A percentile compares a stretch with the other conserved stretches of the same genome.
Evolutionary conservation across 2,888 invertebrate genomes (phyloP).

Genomic region (Agonopterix heracliana): DNA sequence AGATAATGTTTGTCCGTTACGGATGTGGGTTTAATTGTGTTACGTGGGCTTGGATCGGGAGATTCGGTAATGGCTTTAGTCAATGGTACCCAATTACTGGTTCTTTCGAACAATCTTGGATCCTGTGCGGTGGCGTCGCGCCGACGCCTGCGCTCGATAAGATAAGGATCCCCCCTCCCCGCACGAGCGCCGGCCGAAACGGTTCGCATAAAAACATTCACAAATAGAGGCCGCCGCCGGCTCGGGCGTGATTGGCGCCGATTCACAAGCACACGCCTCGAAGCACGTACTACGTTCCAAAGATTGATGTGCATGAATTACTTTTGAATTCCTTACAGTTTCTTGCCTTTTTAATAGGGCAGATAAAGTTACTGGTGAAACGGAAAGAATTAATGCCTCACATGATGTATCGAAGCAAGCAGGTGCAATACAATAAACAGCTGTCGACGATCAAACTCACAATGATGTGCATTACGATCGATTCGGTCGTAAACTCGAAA

Average conservation of each 20-base stretch:
- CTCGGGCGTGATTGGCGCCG: constrained; percentile 37
- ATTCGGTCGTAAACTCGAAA: constrained; percentile 36
- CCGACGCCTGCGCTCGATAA: constrained; percentile 48
- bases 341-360: not conserved
- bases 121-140: constrained; percentile 27
- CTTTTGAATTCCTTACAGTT: constrained; percentile 11
- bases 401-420: constrained; percentile 29
- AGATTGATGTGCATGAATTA: constrained; percentile 44
- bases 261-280: constrained; percentile 32
- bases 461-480: constrained; percentile 29
- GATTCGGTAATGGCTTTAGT: constrained; percentile 9
- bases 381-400: constrained; percentile 13
- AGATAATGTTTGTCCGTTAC: constrained; percentile 38
- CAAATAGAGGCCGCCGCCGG: constrained; percentile 45
- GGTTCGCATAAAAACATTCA: constrained; percentile 48
- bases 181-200: not conserved
- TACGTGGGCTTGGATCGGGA: constrained; percentile 29
- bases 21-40: constrained; percentile 46
- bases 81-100: not conserved
- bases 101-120: not conserved
- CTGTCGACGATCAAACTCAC: constrained; percentile 36
- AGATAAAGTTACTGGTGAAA: not conserved
- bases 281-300: constrained; percentile 28
- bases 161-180: constrained; percentile 31
- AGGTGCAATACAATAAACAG: constrained; percentile 38